Conservation (phyloP, 2,113 vertebrate genomes). For the Pleuronectes platessa region DNA sequence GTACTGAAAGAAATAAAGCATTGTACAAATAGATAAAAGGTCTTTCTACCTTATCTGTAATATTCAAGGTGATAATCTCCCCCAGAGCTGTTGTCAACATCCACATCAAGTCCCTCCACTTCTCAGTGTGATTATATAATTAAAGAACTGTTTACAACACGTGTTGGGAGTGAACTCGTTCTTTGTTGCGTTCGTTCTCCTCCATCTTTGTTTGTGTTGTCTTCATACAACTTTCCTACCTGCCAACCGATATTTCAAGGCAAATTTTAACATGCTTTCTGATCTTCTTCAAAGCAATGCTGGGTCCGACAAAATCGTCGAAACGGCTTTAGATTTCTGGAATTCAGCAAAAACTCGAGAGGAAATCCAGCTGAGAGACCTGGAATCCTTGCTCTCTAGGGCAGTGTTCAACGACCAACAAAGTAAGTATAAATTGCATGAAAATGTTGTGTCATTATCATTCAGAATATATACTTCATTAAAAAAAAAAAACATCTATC, state of each 20-base stretch:
- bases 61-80: too few species aligned
- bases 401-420: slow-evolving; percentile 92
- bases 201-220: not conserved
- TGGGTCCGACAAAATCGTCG: slow-evolving; percentile 89
- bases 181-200: too few species aligned
- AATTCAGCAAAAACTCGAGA: slow-evolving; percentile 83
- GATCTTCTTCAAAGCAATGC: slow-evolving; percentile 84
- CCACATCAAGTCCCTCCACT: too few species aligned
- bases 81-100: too few species aligned
- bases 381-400: slow-evolving; percentile 84
- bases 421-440: slow-evolving; percentile 82
- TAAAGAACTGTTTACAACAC: too few species aligned
- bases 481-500: not conserved
- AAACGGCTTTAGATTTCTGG: slow-evolving; percentile 89
- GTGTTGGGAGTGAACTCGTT: too few species aligned
- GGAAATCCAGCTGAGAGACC: slow-evolving; percentile 89
- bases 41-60: too few species aligned
- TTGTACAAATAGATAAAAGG: too few species aligned
- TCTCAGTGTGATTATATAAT: too few species aligned
- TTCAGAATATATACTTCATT: too few species aligned
- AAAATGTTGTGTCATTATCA: not conserved
- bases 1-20: too few species aligned
- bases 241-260: not conserved
- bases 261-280: too few species aligned
- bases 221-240: not conserved